A percentile compares a stretch with the other conserved stretches of the same genome.
phyloP scores from a whole-genome alignment of 2,888 invertebrate genomes.

The Apomyelois bistriatella region DNA sequence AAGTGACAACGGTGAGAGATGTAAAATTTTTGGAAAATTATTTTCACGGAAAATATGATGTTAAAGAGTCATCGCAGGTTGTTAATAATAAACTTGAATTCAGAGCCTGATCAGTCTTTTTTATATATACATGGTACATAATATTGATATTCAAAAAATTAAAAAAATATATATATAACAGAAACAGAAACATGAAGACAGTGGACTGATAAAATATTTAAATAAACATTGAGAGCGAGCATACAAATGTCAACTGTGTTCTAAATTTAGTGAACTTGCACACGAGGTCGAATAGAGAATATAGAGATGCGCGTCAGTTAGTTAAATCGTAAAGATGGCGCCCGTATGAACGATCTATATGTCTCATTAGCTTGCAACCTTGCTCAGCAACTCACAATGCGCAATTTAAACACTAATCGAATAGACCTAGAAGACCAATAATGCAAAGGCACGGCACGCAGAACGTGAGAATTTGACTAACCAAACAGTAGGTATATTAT shows the following conservation, averaged over 20 bases:
- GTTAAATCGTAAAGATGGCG: slow-evolving; percentile 57
- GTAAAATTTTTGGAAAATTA: too few relatives aligned
- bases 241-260: slow-evolving; percentile 47
- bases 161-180: too few relatives aligned
- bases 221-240: slow-evolving; percentile 22
- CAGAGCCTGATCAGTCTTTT: too few relatives aligned
- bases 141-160: too few relatives aligned
- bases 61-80: too few relatives aligned
- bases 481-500: background rate
- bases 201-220: slow-evolving; percentile 18
- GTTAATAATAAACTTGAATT: too few relatives aligned
- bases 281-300: slow-evolving; percentile 45
- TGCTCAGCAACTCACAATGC: slow-evolving; percentile 59
- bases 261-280: slow-evolving; percentile 63
- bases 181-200: slow-evolving; percentile 9
- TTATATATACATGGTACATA: too few relatives aligned
- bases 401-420: slow-evolving; percentile 46
- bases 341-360: slow-evolving; percentile 55
- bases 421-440: slow-evolving; percentile 51
- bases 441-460: slow-evolving; percentile 21
- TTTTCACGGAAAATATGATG: too few relatives aligned
- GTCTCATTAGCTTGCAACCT: slow-evolving; percentile 58
- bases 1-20: too few relatives aligned
- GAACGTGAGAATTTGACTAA: slow-evolving; percentile 44
- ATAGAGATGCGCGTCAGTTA: slow-evolving; percentile 48